Percentiles rank a stretch among this genome's conserved stretches.
These are phyloP conservation scores for Clinocottus analis DNA, from an alignment of 2,113 vertebrate species.

Conservation along the genomic window DNA sequence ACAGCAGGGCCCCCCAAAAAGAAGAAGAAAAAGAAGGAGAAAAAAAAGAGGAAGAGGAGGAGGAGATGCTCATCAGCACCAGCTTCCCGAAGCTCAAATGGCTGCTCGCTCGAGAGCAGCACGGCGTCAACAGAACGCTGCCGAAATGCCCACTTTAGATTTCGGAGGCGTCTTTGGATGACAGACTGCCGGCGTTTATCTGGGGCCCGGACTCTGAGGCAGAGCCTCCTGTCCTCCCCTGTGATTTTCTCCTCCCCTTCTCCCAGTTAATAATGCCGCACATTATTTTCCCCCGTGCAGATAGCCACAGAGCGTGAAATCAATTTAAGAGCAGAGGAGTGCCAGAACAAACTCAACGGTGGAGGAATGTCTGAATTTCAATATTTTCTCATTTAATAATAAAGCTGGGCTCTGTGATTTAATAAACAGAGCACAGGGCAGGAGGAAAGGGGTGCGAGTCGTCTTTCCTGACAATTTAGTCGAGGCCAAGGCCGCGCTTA, in stretches of 20 bases:
- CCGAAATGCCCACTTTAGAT: slow-evolving; percentile 41
- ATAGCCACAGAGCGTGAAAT: slow-evolving; percentile 78
- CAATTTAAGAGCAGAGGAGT: slow-evolving; percentile 76
- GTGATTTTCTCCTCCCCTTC: slow-evolving; percentile 58
- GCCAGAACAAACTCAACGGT: slow-evolving; percentile 73
- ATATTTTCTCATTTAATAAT: slow-evolving; percentile 76
- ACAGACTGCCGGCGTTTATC: slow-evolving; percentile 53
- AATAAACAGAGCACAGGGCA: slow-evolving; percentile 64
- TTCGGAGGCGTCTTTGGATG: slow-evolving; percentile 42
- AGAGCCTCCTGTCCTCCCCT: slow-evolving; percentile 63
- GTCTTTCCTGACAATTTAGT: slow-evolving; percentile 20
- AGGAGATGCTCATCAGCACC: not conserved
- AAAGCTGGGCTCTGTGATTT: slow-evolving; percentile 71
- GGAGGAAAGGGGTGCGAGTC: slow-evolving; percentile 21
- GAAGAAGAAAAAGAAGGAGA: not conserved
- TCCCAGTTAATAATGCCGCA: slow-evolving; percentile 74
- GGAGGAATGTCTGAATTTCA: slow-evolving; percentile 74
- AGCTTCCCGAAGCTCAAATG: not conserved
- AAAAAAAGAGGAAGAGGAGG: not conserved
- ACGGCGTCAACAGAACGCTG: slow-evolving; percentile 13
- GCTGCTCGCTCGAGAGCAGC: slow-evolving; percentile 9
- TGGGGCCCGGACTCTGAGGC: slow-evolving; percentile 38
- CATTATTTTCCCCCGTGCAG: slow-evolving; percentile 76
- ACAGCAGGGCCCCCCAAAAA: not conserved
- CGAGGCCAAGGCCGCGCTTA: not conserved